These are phyloP conservation scores for Lytechinus pictus DNA, from an alignment of 35 echinoderm and acorn worm species.

Conservation along the genomic window DNA sequence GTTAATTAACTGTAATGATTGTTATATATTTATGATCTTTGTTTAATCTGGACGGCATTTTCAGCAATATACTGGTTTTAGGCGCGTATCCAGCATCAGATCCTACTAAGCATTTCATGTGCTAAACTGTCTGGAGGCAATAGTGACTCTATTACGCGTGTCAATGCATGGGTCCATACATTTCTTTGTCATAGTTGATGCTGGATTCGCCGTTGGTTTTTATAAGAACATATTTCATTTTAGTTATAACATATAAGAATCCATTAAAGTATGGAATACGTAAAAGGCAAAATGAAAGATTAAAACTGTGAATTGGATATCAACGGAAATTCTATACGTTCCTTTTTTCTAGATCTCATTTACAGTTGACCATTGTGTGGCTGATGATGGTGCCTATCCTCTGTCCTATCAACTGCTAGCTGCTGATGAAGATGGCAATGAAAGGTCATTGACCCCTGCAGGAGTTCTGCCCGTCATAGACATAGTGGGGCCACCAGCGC, in stretches of 20 bases:
- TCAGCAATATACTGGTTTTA: neutral
- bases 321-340: neutral
- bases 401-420: neutral
- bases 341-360: neutral
- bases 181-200: no score
- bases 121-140: no score
- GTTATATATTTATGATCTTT: neutral
- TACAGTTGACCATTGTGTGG: neutral
- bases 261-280: neutral
- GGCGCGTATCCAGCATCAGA: neutral
- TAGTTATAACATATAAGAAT: neutral
- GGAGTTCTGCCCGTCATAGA: neutral
- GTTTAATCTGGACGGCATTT: neutral
- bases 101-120: neutral
- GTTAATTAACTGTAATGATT: neutral
- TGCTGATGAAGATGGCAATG: neutral
- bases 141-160: no score
- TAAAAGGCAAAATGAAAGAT: neutral
- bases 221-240: no score
- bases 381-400: neutral
- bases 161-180: no score
- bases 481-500: neutral
- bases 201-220: neutral
- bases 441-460: neutral
- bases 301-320: no score